Evolutionary conservation across 53 echinoderm and acorn worm genomes (phyloP), one percentile per base, ranked within the genome.

Genomic region (Astropecten irregularis): DNA sequence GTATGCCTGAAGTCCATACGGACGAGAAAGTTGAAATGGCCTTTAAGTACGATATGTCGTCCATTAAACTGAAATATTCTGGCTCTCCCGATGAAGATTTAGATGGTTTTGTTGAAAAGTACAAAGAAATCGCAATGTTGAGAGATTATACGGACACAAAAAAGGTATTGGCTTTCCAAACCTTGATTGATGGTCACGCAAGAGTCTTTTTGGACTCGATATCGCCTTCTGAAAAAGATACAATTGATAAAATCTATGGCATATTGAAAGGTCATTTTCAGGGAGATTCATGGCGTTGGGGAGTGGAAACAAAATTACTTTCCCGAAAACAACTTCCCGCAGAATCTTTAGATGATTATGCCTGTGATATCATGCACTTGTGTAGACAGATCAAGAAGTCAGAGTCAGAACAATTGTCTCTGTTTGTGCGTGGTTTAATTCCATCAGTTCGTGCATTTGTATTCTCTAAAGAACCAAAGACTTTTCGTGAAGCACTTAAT

Each of bases 151-250:
- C 76, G 3, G 76, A 76, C 14, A 0, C 76, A 35, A 76, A 76
- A 28, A 76, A 56, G 10, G 58, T 76, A 3, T 36, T 76, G 40
- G 76, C 76, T 11, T 76, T 76, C 27, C 58, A 76, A 9, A 76
- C 76, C 2, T 33, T 57, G 15, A 76, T 76, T 11, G 76, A 76
- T 58, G 76, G 56, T 14, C 21, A 76, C 33, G 58, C 76, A 38
- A 57, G 57, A 57, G 25, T 76, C 10, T 46, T 76, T 2, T 76
- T 76, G 40, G 76, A 76, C 5, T 76, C 76, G n/a, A 76, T 76
- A 2, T 40, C 76, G 3, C 6, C 76, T 16, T 8, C 2, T 57
- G 25, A 76, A n/a, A 76, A 76, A 29, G 76, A 76, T 57, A 76
- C 58, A 20, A 38, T 76, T 56, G 58, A 46, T 0, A 76, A 76